Conservation (phyloP, 2,797 vertebrate species). For the Moxostoma hubbsi region DNA sequence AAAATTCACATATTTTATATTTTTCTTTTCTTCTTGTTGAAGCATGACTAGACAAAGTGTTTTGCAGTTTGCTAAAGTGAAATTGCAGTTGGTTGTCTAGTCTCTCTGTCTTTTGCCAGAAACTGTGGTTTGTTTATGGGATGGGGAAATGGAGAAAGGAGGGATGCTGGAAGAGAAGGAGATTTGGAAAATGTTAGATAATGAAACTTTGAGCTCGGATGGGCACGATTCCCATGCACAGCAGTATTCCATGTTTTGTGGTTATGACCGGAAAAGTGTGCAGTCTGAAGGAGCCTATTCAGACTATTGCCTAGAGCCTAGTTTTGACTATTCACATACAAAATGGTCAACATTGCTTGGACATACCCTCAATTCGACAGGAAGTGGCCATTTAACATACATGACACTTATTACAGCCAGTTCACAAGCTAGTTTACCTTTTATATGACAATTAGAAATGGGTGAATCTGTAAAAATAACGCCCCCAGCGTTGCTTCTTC, state of each 20-base stretch:
- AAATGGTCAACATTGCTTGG: background rate
- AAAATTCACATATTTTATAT: slow-evolving; percentile 20
- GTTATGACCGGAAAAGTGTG: slow-evolving; percentile 24
- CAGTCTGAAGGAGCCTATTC: slow-evolving; percentile 2
- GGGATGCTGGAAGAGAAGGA: slow-evolving; percentile 18
- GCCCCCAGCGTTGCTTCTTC: too few species aligned
- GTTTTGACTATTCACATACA: background rate
- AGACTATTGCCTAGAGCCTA: background rate
- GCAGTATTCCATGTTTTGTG: slow-evolving; percentile 44
- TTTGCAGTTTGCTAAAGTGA: slow-evolving; percentile 71
- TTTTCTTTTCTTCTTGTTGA: slow-evolving; percentile 61
- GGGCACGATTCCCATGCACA: slow-evolving; percentile 2
- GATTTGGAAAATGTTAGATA: slow-evolving; percentile 9
- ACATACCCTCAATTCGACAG: background rate
- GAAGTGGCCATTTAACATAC: background rate
- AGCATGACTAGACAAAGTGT: slow-evolving; percentile 56
- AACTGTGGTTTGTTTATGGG: slow-evolving; percentile 62
- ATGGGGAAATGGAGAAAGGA: slow-evolving; percentile 52
- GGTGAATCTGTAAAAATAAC: too few species aligned
- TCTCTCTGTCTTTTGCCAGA: slow-evolving; percentile 46
- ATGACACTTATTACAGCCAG: background rate
- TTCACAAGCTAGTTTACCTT: background rate
- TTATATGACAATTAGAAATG: too few species aligned
- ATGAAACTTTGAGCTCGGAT: slow-evolving; percentile 18
- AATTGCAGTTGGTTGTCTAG: slow-evolving; percentile 74